Base-by-base conservation (phyloP, 2,888 invertebrate genomes). In the Seira ritae region DNA sequence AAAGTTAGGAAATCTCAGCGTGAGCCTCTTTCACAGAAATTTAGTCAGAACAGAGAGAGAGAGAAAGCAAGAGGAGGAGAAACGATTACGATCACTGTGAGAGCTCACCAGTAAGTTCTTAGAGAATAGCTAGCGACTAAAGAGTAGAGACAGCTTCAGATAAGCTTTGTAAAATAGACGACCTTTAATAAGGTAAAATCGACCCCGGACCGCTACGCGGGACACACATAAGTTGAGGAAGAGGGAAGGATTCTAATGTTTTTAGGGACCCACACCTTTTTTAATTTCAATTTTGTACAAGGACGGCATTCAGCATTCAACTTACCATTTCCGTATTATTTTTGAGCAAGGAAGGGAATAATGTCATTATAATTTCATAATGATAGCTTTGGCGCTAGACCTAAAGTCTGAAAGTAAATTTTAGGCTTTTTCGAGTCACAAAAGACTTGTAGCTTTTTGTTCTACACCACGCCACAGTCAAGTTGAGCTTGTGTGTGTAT, bases 1-100 rank as follows among this genome's bases (percentile, higher is more conserved):
- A 78, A 70, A 78, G 42, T 78, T 71, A 24, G 68, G 68, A 68
- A 67, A 68, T 68, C 76, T 55, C 68, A 76, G 76, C 68, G 46
- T 68, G 74, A 73, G 37, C 55, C 55, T 55, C n/a, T 31, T 55
- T 55, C 55, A n/a, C 22, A 68, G 10, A 37, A 69, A 17, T 17
- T 31, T 42, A 69, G 20, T 42, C 69, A 20, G 17, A 69, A 37
- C 23, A 10, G 17, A 12, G 17, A 17, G 15, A 12, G n/a, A 8
- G 6, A 17, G 69, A 69, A n/a, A 67, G 31, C 31, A 67, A 31
- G 31, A 31, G 31, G n/a, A 67, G 24, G 31, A 31, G 31, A 31
- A 31, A 8, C 31, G 31, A 31, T 31, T 31, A 31, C 31, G 31
- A 31, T 31, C 31, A 31, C 31, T 31, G 31, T n/a, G n/a, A n/a